Evolutionary conservation across 2,113 vertebrate genomes (phyloP).

Genomic region (Notarius lentiginosus): DNA sequence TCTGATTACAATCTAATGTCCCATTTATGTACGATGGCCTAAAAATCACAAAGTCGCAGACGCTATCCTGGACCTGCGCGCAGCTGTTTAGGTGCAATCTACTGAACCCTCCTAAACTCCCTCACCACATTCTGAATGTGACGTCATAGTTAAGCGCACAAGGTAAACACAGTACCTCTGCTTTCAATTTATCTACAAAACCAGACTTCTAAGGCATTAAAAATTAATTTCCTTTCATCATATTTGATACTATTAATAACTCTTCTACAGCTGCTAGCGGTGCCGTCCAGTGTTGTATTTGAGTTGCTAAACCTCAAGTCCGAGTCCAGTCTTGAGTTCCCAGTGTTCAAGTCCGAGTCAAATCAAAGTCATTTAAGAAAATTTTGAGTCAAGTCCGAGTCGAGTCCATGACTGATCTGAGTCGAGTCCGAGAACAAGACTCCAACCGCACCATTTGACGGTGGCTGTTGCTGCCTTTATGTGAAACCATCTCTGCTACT

Average conservation of each 20-base stretch:
- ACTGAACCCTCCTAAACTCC: neutral
- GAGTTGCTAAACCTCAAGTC: no score
- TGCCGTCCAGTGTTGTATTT: no score
- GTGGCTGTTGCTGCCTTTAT: no score
- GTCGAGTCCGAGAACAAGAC: no score
- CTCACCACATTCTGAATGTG: neutral
- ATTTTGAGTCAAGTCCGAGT: no score
- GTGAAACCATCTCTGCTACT: no score
- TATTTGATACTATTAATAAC: neutral
- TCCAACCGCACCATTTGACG: no score
- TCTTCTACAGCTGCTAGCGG: neutral
- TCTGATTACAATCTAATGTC: constrained; percentile 69
- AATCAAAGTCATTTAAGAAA: no score
- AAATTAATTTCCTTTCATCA: neutral
- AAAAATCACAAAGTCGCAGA: constrained; percentile 29
- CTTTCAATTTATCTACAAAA: neutral
- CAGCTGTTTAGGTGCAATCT: neutral
- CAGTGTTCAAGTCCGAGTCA: no score
- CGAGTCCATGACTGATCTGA: no score
- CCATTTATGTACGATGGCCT: constrained; percentile 60
- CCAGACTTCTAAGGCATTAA: neutral
- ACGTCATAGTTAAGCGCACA: neutral
- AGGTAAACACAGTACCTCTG: neutral
- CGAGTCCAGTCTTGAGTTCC: no score
- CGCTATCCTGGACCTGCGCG: neutral